Percentiles rank a stretch among this genome's conserved stretches.
Conservation (phyloP, 37 sponge, comb jelly and placozoan species). For the Hexactinellida sp. region DNA sequence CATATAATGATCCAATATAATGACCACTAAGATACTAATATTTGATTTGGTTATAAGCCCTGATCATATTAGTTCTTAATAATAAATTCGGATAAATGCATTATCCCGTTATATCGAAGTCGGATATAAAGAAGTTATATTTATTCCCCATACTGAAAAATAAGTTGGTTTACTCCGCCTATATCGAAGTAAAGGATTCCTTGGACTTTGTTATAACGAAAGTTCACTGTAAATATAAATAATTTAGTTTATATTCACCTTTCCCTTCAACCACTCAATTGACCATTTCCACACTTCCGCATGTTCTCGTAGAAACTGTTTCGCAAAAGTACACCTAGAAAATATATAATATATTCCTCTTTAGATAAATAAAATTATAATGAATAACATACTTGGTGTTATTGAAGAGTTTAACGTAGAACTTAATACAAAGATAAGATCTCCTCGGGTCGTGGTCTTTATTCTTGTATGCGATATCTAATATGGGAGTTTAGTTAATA, state of each 20-base stretch:
- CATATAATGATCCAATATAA: too few species aligned
- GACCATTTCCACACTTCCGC: slow-evolving; percentile 60
- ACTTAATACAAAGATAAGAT: slow-evolving; percentile 88
- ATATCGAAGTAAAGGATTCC: too few species aligned
- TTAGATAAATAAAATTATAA: background rate
- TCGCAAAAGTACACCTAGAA: slow-evolving; percentile 32
- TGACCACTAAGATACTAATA: too few species aligned
- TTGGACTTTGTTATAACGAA: too few species aligned
- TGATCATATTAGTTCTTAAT: too few species aligned
- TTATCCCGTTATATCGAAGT: too few species aligned
- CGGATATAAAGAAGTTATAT: too few species aligned
- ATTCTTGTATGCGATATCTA: slow-evolving; percentile 37
- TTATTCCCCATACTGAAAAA: too few species aligned
- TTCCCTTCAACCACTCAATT: slow-evolving; percentile 54
- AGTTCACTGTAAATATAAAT: background rate
- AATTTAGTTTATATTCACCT: slow-evolving; percentile 20
- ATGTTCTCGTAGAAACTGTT: slow-evolving; percentile 38
- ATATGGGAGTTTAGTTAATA: background rate
- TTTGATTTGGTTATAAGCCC: too few species aligned
- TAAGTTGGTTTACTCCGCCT: too few species aligned
- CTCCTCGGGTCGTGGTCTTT: slow-evolving; percentile 52
- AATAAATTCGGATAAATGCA: too few species aligned
- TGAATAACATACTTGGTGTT: slow-evolving; percentile 24
- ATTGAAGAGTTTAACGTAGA: slow-evolving; percentile 64
- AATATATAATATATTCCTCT: background rate